Evolutionary conservation across 2,888 invertebrate species (phyloP).

Genomic region (Noctua fimbriata): DNA sequence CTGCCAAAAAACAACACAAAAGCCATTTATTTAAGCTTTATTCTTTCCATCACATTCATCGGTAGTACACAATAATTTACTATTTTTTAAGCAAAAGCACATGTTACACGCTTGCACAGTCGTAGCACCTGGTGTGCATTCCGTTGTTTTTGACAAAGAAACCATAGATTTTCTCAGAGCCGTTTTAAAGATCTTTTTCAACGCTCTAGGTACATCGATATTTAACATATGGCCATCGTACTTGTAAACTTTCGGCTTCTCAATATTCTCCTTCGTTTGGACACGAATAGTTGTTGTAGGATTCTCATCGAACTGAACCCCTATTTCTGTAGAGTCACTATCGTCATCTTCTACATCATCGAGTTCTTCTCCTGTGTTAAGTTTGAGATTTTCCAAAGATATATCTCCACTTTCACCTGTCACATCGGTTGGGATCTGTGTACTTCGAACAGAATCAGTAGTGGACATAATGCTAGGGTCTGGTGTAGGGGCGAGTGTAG

Average conservation of each 20-base stretch:
- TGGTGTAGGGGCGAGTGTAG: neutral
- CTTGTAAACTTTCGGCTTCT: neutral
- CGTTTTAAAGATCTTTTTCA: slow-evolving; percentile 73
- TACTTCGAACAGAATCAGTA: slow-evolving; percentile 18
- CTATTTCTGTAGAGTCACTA: slow-evolving; percentile 52
- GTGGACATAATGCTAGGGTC: neutral
- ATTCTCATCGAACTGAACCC: slow-evolving; percentile 9
- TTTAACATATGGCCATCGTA: slow-evolving; percentile 59
- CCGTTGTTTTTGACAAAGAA: slow-evolving; percentile 62
- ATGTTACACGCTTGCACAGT: slow-evolving; percentile 73
- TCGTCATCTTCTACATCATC: slow-evolving; percentile 40
- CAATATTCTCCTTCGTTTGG: too few relatives aligned
- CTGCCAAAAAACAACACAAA: neutral
- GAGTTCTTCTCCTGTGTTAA: neutral
- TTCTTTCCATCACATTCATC: slow-evolving; percentile 67
- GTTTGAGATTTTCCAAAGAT: neutral
- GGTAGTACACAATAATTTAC: slow-evolving; percentile 79
- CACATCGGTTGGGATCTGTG: slow-evolving; percentile 56
- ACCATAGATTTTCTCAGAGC: slow-evolving; percentile 77
- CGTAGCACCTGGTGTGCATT: slow-evolving; percentile 75
- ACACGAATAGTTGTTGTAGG: neutral
- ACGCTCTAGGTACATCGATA: slow-evolving; percentile 69
- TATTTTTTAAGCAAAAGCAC: slow-evolving; percentile 81
- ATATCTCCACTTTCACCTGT: slow-evolving; percentile 26
- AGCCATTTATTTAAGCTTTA: slow-evolving; percentile 25